Evolutionary conservation across 2,113 vertebrate genomes (phyloP).

Genomic region (Tragulus kanchil): DNA sequence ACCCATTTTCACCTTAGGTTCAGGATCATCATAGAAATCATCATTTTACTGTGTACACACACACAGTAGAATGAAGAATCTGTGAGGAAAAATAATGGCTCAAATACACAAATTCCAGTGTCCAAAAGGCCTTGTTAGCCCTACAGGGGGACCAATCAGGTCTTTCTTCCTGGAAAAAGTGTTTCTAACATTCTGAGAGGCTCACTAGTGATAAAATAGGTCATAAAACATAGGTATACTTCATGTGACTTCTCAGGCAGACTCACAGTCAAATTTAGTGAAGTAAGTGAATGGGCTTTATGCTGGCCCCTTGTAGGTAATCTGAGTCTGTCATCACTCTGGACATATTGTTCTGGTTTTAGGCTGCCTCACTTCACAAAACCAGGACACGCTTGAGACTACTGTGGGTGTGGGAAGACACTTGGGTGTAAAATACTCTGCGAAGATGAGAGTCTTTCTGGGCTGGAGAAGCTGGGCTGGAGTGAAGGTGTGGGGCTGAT

Average conservation of each 20-base stretch:
- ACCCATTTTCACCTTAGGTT: constrained; percentile 31
- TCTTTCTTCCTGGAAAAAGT: not conserved
- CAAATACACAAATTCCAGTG: not conserved
- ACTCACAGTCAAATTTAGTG: not conserved
- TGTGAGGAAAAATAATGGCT: not conserved
- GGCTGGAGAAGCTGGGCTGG: not conserved
- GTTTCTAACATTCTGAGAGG: not conserved
- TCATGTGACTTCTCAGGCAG: not conserved
- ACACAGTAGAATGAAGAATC: not conserved
- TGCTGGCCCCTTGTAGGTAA: not conserved
- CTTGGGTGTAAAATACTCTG: not conserved
- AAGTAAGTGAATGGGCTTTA: not conserved
- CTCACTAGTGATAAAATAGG: not conserved
- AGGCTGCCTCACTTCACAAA: not conserved
- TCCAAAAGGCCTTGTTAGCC: not conserved
- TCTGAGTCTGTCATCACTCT: not conserved
- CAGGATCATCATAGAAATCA: constrained; percentile 24
- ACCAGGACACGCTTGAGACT: not conserved
- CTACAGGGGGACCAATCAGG: not conserved
- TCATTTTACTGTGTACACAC: constrained; percentile 59
- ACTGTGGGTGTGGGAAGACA: no score
- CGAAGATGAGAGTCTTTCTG: not conserved
- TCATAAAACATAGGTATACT: constrained; percentile 27
- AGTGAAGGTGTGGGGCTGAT: accelerated
- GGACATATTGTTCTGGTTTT: not conserved